phyloP scores from a whole-genome alignment of 1,140 invertebrate species.

The Ips typographus region DNA sequence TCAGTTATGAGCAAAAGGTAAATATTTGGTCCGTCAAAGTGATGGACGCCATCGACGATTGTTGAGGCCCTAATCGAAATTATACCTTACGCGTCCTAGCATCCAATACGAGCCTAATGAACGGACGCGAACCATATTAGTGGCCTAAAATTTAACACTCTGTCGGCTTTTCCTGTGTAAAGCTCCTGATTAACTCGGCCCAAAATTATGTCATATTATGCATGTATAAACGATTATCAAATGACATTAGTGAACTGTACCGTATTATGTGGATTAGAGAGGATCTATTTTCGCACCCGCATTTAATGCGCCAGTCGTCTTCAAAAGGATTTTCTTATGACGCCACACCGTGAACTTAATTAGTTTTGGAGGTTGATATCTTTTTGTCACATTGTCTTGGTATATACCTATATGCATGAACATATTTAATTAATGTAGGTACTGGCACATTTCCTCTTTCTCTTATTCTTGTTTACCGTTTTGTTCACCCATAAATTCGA shows the following conservation, averaged over 20 bases:
- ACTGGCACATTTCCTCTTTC: neutral
- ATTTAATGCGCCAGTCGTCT: slow-evolving; percentile 18
- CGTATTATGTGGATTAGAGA: slow-evolving; percentile 25
- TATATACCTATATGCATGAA: neutral
- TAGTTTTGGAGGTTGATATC: slow-evolving; percentile 19
- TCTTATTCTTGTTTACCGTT: too few relatives aligned
- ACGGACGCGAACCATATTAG: slow-evolving; percentile 10
- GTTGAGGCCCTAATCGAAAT: neutral
- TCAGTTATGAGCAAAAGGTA: too few relatives aligned
- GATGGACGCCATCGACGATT: neutral
- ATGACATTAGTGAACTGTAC: slow-evolving; percentile 32
- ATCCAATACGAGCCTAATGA: slow-evolving; percentile 8
- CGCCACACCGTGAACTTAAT: slow-evolving; percentile 17
- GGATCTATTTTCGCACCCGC: slow-evolving; percentile 15
- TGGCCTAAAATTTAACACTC: slow-evolving; percentile 19
- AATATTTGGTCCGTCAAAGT: too few relatives aligned
- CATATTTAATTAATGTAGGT: slow-evolving; percentile 12
- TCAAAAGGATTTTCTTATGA: slow-evolving; percentile 29
- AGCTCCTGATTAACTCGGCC: slow-evolving; percentile 26
- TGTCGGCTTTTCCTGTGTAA: slow-evolving; percentile 24
- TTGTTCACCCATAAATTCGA: too few relatives aligned
- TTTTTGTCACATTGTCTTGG: slow-evolving; percentile 26
- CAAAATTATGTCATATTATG: slow-evolving; percentile 31
- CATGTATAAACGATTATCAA: slow-evolving; percentile 32
- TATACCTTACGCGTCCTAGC: slow-evolving; percentile 11